phyloP scores from a whole-genome alignment of 2,888 invertebrate species.

The Lithosia quadra region DNA sequence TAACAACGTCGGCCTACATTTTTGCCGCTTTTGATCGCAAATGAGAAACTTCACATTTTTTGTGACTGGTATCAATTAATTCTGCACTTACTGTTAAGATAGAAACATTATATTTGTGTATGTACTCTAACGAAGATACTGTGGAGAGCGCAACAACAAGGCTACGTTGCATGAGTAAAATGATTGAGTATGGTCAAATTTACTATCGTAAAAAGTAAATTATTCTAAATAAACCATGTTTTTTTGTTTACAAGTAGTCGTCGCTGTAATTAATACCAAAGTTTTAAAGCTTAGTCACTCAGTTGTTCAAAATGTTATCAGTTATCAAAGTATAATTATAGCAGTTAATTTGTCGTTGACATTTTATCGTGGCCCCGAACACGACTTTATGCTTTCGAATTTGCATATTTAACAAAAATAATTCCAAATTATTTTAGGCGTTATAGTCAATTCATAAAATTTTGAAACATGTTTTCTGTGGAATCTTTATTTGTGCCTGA shows the following conservation, averaged over 20 bases:
- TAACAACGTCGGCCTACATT: background rate
- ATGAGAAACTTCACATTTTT: background rate
- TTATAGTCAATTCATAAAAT: background rate
- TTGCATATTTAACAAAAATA: slow-evolving; percentile 17
- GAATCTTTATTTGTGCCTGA: background rate
- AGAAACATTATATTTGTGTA: background rate
- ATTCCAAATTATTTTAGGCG: background rate
- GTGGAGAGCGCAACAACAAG: background rate
- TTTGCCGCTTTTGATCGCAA: background rate
- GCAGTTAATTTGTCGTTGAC: slow-evolving; percentile 35
- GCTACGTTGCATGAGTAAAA: no score
- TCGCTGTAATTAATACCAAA: slow-evolving; percentile 13
- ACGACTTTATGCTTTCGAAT: slow-evolving; percentile 15
- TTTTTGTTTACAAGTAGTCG: background rate
- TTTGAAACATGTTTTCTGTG: no score
- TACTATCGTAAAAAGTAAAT: background rate
- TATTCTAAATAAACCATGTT: background rate
- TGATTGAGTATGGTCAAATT: no score
- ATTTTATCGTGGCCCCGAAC: slow-evolving; percentile 28
- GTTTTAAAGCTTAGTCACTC: slow-evolving; percentile 27
- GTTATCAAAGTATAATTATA: slow-evolving; percentile 38
- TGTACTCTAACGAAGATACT: background rate
- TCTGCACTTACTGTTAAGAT: background rate
- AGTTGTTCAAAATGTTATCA: slow-evolving; percentile 30
- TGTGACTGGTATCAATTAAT: background rate